Evolutionary conservation across 2,888 invertebrate species (phyloP).

Genomic region (Phragmatobia fuliginosa): DNA sequence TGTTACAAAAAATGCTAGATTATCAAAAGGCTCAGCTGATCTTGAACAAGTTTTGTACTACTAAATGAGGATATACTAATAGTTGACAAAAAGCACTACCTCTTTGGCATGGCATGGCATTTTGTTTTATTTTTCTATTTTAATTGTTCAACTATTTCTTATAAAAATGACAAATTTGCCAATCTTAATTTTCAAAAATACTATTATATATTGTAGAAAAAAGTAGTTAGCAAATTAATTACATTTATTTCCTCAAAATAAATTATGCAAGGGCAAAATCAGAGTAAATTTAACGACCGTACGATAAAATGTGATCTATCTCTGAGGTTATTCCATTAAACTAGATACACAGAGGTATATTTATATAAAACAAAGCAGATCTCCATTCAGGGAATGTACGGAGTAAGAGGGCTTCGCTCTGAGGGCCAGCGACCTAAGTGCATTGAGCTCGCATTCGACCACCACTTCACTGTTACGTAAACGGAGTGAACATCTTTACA

Average conservation of each 20-base stretch:
- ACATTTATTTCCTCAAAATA: background rate
- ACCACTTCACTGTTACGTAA: constrained; percentile 38
- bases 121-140: no score
- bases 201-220: background rate
- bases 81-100: no score
- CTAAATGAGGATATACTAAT: no score
- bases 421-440: constrained; percentile 59
- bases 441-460: constrained; percentile 41
- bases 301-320: constrained; percentile 19
- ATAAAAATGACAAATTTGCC: background rate
- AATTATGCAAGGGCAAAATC: background rate
- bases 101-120: no score
- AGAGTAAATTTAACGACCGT: background rate
- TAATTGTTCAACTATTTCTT: no score
- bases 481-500: constrained; percentile 27
- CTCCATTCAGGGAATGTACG: constrained; percentile 38
- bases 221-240: background rate
- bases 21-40: no score
- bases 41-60: no score
- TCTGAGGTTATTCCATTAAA: constrained; percentile 39
- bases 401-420: constrained; percentile 50
- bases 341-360: constrained; percentile 48
- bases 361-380: constrained; percentile 53
- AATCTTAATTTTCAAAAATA: background rate
- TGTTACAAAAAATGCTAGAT: no score